A percentile compares a stretch with the other conserved stretches of the same genome.
Conservation (phyloP, 2,113 vertebrate genomes). For the Ahaetulla prasina region DNA sequence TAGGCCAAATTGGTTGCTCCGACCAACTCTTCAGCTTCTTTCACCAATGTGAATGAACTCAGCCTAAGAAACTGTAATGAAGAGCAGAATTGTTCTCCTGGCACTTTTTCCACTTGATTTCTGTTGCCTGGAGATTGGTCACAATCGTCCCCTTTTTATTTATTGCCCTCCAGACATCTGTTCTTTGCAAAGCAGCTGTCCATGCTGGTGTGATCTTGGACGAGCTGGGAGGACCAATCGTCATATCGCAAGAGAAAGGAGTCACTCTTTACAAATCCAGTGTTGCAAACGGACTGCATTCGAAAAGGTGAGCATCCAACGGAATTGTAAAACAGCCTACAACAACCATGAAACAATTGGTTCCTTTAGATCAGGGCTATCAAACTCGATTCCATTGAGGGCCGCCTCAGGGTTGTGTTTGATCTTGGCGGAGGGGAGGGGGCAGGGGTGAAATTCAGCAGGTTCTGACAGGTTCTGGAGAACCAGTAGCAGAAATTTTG, state of each 20-base stretch:
- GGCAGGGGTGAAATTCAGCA: too few relatives aligned
- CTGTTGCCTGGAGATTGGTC: not conserved
- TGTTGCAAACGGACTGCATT: conserved; percentile 79
- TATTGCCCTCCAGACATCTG: conserved; percentile 71
- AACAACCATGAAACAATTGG: not conserved
- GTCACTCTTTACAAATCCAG: conserved; percentile 79
- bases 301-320: conserved; percentile 71
- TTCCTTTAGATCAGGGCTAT: not conserved
- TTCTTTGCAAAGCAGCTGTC: conserved; percentile 82
- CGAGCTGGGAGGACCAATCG: conserved; percentile 72
- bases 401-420: too few relatives aligned
- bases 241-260: conserved; percentile 70
- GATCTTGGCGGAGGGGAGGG: too few relatives aligned
- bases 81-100: not conserved
- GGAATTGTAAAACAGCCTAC: not conserved
- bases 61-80: not conserved
- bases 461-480: too few relatives aligned
- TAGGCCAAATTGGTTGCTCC: not conserved
- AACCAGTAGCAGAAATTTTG: too few relatives aligned
- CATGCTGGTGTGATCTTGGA: conserved; percentile 78
- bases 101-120: not conserved
- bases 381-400: too few relatives aligned
- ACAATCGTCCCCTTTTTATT: not conserved
- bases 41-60: not conserved
- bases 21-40: not conserved